Percentiles rank a stretch among this genome's conserved stretches.
Conservation (phyloP, 2,113 vertebrate species). For the Pterocles burchelli region DNA sequence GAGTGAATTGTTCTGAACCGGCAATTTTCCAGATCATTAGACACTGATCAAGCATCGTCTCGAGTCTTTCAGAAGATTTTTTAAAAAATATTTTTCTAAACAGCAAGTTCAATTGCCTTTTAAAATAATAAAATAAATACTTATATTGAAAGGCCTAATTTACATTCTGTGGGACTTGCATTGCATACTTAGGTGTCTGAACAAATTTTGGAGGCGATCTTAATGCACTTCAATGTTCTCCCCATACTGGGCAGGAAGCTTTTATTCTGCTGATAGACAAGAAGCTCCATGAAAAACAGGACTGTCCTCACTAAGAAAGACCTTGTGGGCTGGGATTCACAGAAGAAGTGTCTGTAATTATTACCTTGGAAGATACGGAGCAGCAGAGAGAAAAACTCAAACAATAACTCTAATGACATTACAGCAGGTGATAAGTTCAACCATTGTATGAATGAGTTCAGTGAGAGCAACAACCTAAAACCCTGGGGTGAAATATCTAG, state of each 20-base stretch:
- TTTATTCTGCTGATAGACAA: neutral
- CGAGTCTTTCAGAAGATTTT: neutral
- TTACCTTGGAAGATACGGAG: neutral
- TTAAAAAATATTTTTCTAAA: neutral
- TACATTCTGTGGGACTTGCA: neutral
- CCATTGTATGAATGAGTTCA: neutral
- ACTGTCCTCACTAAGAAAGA: neutral
- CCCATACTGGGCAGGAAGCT: neutral
- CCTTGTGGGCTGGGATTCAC: neutral
- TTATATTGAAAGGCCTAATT: neutral
- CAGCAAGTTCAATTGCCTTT: neutral
- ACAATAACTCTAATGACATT: neutral
- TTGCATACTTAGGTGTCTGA: neutral
- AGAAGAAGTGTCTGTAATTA: neutral
- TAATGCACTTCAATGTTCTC: neutral
- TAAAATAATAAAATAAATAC: neutral
- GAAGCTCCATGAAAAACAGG: neutral
- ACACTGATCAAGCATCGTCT: neutral
- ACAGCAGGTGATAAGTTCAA: neutral
- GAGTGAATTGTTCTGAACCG: neutral
- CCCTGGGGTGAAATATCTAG: neutral
- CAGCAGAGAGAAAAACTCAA: neutral
- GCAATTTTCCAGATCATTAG: neutral
- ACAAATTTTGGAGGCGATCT: neutral
- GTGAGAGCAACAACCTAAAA: neutral